Evolutionary conservation across 2,113 vertebrate genomes (phyloP).

Genomic region (Eurystomus gularis): DNA sequence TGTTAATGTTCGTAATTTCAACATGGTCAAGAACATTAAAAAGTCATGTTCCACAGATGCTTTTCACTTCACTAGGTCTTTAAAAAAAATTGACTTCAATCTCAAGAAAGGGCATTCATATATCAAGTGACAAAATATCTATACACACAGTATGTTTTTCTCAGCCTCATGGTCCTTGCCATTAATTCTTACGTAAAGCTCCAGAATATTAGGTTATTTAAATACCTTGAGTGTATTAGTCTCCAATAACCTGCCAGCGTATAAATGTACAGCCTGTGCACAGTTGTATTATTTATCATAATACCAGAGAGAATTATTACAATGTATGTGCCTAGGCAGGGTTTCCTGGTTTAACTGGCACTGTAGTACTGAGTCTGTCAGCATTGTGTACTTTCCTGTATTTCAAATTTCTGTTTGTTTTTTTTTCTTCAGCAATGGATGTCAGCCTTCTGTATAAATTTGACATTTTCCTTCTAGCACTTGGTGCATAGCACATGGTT

Average conservation of each 20-base stretch:
- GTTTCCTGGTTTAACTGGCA: neutral
- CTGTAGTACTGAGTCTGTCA: neutral
- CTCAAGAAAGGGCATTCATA: neutral
- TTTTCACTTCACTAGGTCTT: neutral
- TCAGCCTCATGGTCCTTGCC: neutral
- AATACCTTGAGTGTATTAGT: neutral
- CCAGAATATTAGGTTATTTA: neutral
- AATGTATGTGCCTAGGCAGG: neutral
- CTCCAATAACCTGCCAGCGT: neutral
- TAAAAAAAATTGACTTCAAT: neutral
- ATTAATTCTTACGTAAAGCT: neutral
- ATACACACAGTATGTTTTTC: neutral
- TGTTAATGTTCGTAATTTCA: neutral
- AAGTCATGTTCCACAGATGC: neutral
- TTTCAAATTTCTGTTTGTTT: neutral
- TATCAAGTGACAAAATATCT: neutral
- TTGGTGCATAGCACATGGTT: neutral
- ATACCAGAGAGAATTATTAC: neutral
- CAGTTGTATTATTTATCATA: neutral
- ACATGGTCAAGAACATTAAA: neutral
- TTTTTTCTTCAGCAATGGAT: neutral
- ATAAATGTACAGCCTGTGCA: neutral
- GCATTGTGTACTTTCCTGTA: neutral
- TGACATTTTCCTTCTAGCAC: neutral
- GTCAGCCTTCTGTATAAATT: neutral